phyloP scores from a whole-genome alignment of 35 echinoderm and acorn worm species.

The Heliocidaris tuberculata region DNA sequence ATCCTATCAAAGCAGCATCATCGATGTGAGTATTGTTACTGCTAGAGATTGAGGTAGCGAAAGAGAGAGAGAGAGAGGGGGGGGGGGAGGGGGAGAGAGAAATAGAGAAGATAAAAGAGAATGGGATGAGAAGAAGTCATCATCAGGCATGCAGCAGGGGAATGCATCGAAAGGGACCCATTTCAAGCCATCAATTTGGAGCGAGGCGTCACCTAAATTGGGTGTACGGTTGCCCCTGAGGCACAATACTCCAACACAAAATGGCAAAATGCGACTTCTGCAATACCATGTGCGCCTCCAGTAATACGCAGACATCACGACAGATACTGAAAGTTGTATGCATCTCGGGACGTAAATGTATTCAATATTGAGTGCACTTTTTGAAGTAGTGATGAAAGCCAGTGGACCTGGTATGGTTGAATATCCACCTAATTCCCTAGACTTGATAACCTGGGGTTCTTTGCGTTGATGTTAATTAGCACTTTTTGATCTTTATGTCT shows the following conservation, averaged over 20 bases:
- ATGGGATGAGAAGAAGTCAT: background rate
- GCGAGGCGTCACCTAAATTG: constrained; percentile 14
- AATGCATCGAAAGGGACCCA: background rate
- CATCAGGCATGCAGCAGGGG: background rate
- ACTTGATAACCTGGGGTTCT: too few relatives aligned
- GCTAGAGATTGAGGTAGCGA: background rate
- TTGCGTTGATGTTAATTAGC: background rate
- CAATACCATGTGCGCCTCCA: background rate
- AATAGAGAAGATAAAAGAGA: background rate
- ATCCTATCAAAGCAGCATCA: background rate
- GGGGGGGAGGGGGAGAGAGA: too few relatives aligned
- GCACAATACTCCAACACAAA: background rate
- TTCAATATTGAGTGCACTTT: background rate
- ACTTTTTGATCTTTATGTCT: background rate
- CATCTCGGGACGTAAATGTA: background rate
- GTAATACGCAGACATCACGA: background rate
- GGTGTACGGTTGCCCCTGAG: background rate
- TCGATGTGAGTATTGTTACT: background rate
- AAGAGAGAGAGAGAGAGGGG: too few relatives aligned
- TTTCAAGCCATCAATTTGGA: constrained; percentile 12
- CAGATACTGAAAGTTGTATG: background rate
- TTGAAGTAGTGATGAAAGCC: background rate
- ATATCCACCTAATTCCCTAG: background rate
- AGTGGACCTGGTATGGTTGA: background rate
- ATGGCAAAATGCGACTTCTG: background rate